A percentile compares a stretch with the other conserved stretches of the same genome.
Evolutionary conservation across 2,888 invertebrate species (phyloP).

Genomic region (Yponomeuta malinellus): DNA sequence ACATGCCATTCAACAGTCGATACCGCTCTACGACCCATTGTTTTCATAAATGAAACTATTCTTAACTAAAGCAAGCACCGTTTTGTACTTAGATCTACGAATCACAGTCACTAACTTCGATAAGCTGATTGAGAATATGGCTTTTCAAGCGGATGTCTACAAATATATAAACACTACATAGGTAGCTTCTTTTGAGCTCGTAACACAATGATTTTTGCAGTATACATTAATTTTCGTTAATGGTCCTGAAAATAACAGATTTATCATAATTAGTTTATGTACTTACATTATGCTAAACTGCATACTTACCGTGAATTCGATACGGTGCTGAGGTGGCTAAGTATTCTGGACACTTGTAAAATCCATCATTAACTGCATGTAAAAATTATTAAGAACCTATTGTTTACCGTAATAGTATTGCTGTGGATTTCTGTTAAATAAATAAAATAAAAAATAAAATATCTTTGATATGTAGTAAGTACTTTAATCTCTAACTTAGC

Average conservation of each 20-base stretch:
- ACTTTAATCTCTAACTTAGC: background rate
- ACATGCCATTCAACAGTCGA: background rate
- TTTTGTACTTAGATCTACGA: background rate
- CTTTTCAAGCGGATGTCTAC: background rate
- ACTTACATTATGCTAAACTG: background rate
- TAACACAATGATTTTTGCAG: too few relatives aligned
- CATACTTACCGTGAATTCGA: background rate
- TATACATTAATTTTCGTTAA: background rate
- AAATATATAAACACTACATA: background rate
- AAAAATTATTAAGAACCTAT: too few relatives aligned
- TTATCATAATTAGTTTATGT: background rate
- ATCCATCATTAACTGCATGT: too few relatives aligned
- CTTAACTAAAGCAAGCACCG: background rate
- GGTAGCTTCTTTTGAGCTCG: too few relatives aligned
- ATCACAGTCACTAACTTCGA: background rate
- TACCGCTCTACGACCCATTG: constrained; percentile 10
- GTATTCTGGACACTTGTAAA: too few relatives aligned
- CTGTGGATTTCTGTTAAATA: too few relatives aligned
- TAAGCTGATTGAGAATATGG: background rate
- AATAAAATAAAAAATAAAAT: too few relatives aligned
- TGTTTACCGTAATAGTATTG: too few relatives aligned
- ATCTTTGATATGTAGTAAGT: background rate
- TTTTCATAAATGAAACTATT: constrained; percentile 1
- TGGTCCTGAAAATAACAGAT: background rate
- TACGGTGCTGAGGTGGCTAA: too few relatives aligned